A percentile compares a stretch with the other conserved stretches of the same genome.
Evolutionary conservation across 2,888 invertebrate genomes (phyloP).

Genomic region (Lycophotia porphyrea): DNA sequence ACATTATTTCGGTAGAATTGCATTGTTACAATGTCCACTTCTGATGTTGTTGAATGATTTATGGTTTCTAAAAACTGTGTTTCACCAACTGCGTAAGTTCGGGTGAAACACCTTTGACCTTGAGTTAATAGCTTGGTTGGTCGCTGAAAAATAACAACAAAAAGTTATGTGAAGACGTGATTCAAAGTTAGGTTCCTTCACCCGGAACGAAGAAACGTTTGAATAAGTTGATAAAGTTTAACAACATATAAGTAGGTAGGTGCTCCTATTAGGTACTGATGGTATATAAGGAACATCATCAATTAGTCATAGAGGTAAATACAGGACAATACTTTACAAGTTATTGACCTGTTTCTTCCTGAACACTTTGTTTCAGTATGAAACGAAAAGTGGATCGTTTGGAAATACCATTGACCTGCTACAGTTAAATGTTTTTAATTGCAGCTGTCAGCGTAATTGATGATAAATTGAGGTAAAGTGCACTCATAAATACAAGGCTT

Average conservation of each 20-base stretch:
- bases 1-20: conserved; percentile 44
- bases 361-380: not conserved
- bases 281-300: not conserved
- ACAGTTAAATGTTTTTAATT: not conserved
- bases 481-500: not conserved
- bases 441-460: conserved; percentile 2
- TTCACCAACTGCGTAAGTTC: conserved; percentile 44
- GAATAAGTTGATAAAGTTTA: conserved; percentile 17
- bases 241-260: not conserved
- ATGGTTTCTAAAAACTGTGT: conserved; percentile 62
- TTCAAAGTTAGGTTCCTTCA: conserved; percentile 42
- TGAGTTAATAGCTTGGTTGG: conserved; percentile 46
- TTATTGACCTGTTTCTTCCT: conserved; percentile 19
- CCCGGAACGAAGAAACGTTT: conserved; percentile 22
- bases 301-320: conserved; percentile 32
- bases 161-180: conserved; percentile 48
- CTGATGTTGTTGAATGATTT: conserved; percentile 57
- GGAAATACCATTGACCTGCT: conserved; percentile 6
- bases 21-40: conserved; percentile 47
- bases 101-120: conserved; percentile 68
- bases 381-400: conserved; percentile 19
- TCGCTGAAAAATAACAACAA: conserved; percentile 34
- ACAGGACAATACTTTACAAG: conserved; percentile 42
- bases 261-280: conserved; percentile 20
- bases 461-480: conserved; percentile 6